Evolutionary conservation across 2,888 invertebrate species (phyloP).

Genomic region (Cheilosia variabilis): DNA sequence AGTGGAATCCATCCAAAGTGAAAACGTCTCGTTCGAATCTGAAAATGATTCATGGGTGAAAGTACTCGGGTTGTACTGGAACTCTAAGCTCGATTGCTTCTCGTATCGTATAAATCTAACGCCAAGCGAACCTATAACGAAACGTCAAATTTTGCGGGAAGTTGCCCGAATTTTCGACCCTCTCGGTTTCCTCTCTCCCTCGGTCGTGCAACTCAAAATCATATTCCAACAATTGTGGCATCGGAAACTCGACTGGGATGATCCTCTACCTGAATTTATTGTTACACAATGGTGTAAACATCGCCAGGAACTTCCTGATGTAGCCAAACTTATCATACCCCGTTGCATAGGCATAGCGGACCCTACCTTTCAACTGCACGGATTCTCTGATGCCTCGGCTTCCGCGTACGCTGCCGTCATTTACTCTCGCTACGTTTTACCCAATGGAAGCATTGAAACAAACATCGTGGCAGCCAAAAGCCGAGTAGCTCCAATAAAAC

Average conservation of each 20-base stretch:
- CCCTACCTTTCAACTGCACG: conserved; percentile 30
- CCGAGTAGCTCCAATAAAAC: conserved; percentile 35
- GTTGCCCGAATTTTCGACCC: conserved; percentile 59
- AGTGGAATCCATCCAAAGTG: conserved; percentile 33
- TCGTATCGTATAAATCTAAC: too few relatives aligned
- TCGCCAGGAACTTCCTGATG: background rate
- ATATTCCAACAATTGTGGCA: conserved; percentile 43
- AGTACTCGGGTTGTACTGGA: conserved; percentile 67
- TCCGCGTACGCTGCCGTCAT: conserved; percentile 10
- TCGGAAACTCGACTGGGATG: conserved; percentile 41
- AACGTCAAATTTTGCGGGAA: conserved; percentile 39
- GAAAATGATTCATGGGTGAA: conserved; percentile 31
- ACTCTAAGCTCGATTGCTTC: conserved; percentile 12
- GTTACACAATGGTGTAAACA: background rate
- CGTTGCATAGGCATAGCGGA: conserved; percentile 12
- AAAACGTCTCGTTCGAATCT: background rate
- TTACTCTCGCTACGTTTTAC: conserved; percentile 11
- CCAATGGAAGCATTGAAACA: conserved; percentile 26
- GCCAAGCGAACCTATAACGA: conserved; percentile 13
- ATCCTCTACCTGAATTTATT: conserved; percentile 32
- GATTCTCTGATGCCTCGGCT: conserved; percentile 52
- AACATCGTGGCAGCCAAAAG: conserved; percentile 32
- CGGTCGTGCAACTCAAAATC: conserved; percentile 64
- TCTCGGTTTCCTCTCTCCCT: conserved; percentile 64
- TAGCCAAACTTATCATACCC: conserved; percentile 39